phyloP scores from a whole-genome alignment of 2,797 vertebrate genomes.

The Phaenicophaeus curvirostris region DNA sequence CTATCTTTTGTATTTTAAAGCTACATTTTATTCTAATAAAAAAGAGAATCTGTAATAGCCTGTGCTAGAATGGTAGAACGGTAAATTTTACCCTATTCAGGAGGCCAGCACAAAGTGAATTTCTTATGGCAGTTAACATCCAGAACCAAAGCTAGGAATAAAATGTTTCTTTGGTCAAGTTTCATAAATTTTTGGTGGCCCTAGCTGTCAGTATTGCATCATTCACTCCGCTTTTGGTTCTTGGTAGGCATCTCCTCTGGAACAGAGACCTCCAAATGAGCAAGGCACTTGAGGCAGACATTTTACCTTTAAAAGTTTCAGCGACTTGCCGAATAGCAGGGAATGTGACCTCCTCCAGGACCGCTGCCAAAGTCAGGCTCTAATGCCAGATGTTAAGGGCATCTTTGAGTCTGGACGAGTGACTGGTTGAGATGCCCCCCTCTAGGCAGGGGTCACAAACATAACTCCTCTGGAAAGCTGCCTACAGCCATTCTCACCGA shows the following conservation, averaged over 20 bases:
- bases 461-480: not conserved
- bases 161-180: not conserved
- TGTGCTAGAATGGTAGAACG: not conserved
- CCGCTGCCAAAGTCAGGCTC: not conserved
- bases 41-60: not conserved
- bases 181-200: not conserved
- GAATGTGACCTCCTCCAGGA: not conserved
- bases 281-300: not conserved
- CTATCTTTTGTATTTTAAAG: constrained; percentile 24
- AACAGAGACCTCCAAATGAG: not conserved
- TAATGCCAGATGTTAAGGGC: not conserved
- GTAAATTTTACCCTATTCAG: not conserved
- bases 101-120: not conserved
- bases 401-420: not conserved
- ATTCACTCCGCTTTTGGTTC: not conserved
- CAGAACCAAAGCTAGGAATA: not conserved
- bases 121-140: not conserved
- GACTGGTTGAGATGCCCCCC: not conserved
- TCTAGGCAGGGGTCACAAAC: rapidly evolving
- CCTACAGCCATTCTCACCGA: rapidly evolving
- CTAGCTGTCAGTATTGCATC: not conserved
- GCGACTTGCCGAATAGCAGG: not conserved
- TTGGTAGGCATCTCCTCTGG: not conserved
- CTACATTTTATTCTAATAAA: not conserved
- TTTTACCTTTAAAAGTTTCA: not conserved